Evolutionary conservation across 2,797 vertebrate genomes (phyloP), one percentile per base, ranked within the genome.

Genomic region (Aphelocoma californica): DNA sequence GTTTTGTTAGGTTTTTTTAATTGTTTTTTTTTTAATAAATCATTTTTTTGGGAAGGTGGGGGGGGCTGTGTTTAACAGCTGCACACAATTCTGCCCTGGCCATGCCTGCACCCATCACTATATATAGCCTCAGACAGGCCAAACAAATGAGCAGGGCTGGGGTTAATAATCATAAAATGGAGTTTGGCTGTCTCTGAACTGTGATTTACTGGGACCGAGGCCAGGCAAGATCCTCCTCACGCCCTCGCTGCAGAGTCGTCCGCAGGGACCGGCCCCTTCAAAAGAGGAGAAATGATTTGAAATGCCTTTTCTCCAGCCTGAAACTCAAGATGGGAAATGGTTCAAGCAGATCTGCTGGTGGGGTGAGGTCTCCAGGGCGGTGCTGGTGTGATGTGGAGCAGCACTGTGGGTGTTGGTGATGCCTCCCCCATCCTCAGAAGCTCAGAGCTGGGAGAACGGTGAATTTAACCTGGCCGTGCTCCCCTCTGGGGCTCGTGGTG

Each of bases 81-180:
- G 79, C 93, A 95, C 78, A 74, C 24, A 57, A 79, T 44, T n/a
- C 73, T 28, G 90, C 79, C 78, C 40, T 12, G 32, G 93, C 93
- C 91, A 48, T 92, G 66, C 92, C 93, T 88, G 32, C 11, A 31
- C 95, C 94, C 94, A 90, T 88, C 70, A 42, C 89, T 96, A 91
- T 65, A 78, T 83, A 57, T 79, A 96, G 90, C 91, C 73, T 67
- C 95, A 92, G 90, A 94, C 90, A 91, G 75, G 91, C 95, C 80
- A 91, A 92, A 93, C 66, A 83, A 90, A 90, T 50, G 85, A 90
- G 85, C 6, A 11, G 80, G 80, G 45, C 45, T 96, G 94, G 93
- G 94, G 94, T 96, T 94, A 96, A 95, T 95, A 74, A 83, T 83
- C 62, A 32, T 42, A 36, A 86, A 92, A 96, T 95, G 94, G 92